A percentile compares a stretch with the other conserved stretches of the same genome.
phyloP scores from a whole-genome alignment of 2,888 invertebrate species.

The Ornithoptera alexandrae region DNA sequence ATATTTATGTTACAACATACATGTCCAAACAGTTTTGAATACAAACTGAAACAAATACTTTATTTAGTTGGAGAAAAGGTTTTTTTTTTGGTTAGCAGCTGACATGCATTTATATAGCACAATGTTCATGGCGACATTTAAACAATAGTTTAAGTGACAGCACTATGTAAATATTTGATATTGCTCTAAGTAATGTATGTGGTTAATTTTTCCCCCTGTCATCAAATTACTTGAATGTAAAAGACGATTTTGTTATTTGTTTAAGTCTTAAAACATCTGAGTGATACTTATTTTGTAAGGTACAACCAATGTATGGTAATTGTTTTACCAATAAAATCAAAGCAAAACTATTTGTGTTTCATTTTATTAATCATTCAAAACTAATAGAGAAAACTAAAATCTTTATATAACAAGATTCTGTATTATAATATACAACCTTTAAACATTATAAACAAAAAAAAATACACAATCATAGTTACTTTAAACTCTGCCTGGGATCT shows the following conservation, averaged over 20 bases:
- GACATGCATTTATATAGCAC: background rate
- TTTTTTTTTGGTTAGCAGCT: background rate
- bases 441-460: too few species aligned
- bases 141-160: background rate
- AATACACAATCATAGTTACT: background rate
- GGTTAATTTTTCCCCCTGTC: constrained; percentile 20
- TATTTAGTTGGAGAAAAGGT: background rate
- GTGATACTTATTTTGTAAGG: constrained; percentile 45
- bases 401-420: constrained; percentile 17
- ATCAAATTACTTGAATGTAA: constrained; percentile 31
- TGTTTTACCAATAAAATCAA: constrained; percentile 53
- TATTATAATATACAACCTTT: background rate
- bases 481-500: too few species aligned
- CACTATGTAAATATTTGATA: constrained; percentile 37
- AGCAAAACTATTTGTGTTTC: constrained; percentile 36
- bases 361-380: constrained; percentile 14
- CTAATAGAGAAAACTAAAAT: background rate
- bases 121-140: constrained; percentile 1
- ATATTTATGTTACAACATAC: too few species aligned
- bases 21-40: too few species aligned
- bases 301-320: constrained; percentile 48
- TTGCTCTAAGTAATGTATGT: constrained; percentile 15
- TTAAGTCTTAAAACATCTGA: constrained; percentile 38
- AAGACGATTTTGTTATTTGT: constrained; percentile 47
- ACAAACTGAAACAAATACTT: background rate